Evolutionary conservation across 37 sponge, comb jelly and placozoan genomes (phyloP).

Genomic region (Hexactinellida sp.): DNA sequence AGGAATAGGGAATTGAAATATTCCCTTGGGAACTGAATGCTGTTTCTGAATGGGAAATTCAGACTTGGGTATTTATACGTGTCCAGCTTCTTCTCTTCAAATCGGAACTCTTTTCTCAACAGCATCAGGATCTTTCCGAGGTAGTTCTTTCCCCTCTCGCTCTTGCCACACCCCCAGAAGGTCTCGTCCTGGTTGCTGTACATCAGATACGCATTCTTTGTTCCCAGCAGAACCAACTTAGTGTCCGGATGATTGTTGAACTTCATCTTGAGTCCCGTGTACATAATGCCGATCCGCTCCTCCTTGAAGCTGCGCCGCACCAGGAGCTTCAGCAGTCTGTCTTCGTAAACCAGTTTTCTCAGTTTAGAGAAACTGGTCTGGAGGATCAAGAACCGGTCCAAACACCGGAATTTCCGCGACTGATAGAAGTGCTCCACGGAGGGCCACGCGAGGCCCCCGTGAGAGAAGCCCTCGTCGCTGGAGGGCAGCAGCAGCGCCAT

Average conservation of each 20-base stretch:
- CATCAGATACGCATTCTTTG: not conserved
- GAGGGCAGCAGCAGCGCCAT: not conserved
- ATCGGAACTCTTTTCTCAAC: slow-evolving; percentile 1
- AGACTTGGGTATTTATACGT: not conserved
- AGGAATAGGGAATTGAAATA: not conserved
- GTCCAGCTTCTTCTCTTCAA: not conserved
- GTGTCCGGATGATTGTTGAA: not conserved
- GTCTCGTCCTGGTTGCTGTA: not conserved
- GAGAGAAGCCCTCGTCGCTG: not conserved
- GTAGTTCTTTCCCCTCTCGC: not conserved
- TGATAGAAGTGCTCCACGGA: slow-evolving; percentile 15
- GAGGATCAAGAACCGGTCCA: not conserved
- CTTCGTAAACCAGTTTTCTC: not conserved
- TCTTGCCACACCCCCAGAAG: not conserved
- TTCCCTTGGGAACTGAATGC: not conserved
- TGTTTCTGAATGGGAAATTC: not conserved
- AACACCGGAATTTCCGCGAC: not conserved
- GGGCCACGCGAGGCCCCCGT: not conserved
- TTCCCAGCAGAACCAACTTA: not conserved
- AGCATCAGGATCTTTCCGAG: not conserved
- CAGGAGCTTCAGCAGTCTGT: not conserved
- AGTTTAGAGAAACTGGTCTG: not conserved
- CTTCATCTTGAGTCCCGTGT: not conserved
- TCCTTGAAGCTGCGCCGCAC: not conserved
- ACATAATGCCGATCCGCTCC: not conserved